Percentiles rank a stretch among this genome's conserved stretches.
Conservation (phyloP, 2,113 vertebrate genomes). For the Chaenogobius annularis region DNA sequence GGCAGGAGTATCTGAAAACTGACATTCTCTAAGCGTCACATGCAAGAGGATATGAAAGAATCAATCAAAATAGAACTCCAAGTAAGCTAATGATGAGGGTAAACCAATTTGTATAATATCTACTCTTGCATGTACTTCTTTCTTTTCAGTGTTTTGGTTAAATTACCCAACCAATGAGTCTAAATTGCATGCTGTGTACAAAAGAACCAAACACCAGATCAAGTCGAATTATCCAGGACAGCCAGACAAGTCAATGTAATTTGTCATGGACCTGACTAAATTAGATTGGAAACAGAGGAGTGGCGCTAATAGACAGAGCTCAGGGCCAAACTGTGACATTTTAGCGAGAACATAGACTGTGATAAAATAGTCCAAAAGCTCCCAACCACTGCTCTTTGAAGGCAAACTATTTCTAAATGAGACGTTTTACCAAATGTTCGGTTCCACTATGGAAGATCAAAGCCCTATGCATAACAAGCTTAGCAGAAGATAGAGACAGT, state of each 20-base stretch:
- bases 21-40: too few species aligned
- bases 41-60: too few species aligned
- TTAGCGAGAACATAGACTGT: neutral
- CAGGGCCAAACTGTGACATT: neutral
- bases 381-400: constrained; percentile 5
- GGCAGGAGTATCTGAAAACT: too few species aligned
- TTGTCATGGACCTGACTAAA: neutral
- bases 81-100: too few species aligned
- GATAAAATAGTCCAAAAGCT: constrained; percentile 11
- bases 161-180: neutral
- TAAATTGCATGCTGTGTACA: constrained; percentile 1
- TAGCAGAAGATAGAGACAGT: constrained; percentile 7
- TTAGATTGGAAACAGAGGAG: neutral
- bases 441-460: constrained; percentile 11
- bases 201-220: neutral
- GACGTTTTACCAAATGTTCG: constrained; percentile 8
- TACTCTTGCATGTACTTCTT: neutral
- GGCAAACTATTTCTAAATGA: constrained; percentile 8
- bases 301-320: neutral
- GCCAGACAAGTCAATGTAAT: neutral
- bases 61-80: too few species aligned
- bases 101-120: too few species aligned
- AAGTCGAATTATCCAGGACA: neutral
- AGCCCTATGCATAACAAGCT: constrained; percentile 3
- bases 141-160: neutral